These are phyloP conservation scores for Thysanoteuthis rhombus DNA, from an alignment of 2,888 invertebrate genomes.

Conservation along the genomic window DNA sequence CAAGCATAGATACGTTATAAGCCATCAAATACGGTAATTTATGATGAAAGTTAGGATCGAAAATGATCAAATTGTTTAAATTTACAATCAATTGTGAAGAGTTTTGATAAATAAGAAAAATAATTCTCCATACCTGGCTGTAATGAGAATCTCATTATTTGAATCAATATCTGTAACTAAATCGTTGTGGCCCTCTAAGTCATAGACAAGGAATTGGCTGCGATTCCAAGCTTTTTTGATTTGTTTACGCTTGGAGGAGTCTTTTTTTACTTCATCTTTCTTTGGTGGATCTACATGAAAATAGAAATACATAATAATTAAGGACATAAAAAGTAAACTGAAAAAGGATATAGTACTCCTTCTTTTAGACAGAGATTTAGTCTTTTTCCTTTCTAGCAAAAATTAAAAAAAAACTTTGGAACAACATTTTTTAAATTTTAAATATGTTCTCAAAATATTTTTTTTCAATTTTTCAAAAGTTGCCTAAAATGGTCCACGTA, in stretches of 20 bases:
- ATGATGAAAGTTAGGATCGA: not conserved
- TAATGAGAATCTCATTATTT: conserved; percentile 48
- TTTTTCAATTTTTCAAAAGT: no score
- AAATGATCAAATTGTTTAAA: not conserved
- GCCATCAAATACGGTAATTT: not conserved
- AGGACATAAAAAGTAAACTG: no score
- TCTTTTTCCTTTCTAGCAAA: no score
- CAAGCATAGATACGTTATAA: no score
- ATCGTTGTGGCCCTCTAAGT: conserved; percentile 60
- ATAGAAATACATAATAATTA: no score
- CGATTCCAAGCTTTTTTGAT: conserved; percentile 36
- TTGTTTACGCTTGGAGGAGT: conserved; percentile 17
- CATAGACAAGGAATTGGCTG: conserved; percentile 39
- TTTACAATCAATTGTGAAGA: not conserved
- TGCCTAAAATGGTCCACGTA: no score
- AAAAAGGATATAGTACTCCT: no score
- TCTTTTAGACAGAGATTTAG: no score
- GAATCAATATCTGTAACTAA: conserved; percentile 51
- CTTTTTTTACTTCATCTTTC: conserved; percentile 15
- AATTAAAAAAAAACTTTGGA: no score
- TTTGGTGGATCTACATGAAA: not conserved
- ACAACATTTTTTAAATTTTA: no score
- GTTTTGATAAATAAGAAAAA: not conserved
- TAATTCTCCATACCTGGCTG: conserved; percentile 50
- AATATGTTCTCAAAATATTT: no score